These are phyloP conservation scores for Antheraea mylitta DNA, from an alignment of 1,140 invertebrate species.

Conservation along the genomic window DNA sequence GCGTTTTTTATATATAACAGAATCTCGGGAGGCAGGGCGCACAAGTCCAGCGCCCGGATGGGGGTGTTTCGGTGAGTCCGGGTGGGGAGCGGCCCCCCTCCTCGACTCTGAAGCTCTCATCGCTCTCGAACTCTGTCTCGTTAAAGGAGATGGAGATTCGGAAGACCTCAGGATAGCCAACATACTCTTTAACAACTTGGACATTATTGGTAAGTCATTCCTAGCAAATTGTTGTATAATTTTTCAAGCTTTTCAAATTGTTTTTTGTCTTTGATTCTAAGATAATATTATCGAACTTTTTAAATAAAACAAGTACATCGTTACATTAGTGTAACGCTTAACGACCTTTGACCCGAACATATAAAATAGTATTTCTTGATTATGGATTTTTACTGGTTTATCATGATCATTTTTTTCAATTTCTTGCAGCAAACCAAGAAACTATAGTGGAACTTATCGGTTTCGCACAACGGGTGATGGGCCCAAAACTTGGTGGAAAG, in stretches of 20 bases:
- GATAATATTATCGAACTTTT: too few species aligned
- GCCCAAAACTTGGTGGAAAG: conserved; percentile 30
- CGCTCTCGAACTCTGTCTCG: conserved; percentile 87
- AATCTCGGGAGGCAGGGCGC: conserved; percentile 20
- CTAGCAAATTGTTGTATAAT: too few species aligned
- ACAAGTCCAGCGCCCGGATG: conserved; percentile 40
- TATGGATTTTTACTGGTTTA: too few species aligned
- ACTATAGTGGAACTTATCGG: conserved; percentile 95
- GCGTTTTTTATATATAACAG: too few species aligned
- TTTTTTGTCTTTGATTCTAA: too few species aligned
- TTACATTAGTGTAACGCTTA: too few species aligned
- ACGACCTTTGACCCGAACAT: too few species aligned
- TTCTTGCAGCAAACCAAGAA: conserved; percentile 90
- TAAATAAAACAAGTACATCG: too few species aligned
- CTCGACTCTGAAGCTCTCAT: conserved; percentile 91
- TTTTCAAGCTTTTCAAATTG: too few species aligned
- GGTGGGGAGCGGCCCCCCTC: conserved; percentile 61
- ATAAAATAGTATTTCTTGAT: too few species aligned
- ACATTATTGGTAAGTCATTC: conserved; percentile 90
- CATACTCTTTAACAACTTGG: conserved; percentile 95
- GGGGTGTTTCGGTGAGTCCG: too few species aligned
- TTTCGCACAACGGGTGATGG: conserved; percentile 87
- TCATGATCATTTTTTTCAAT: neutral
- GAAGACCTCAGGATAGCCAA: conserved; percentile 89
- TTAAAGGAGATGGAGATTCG: conserved; percentile 80